A percentile compares a stretch with the other conserved stretches of the same genome.
phyloP scores from a whole-genome alignment of 2,113 vertebrate genomes.

The Bubalus kerabau region DNA sequence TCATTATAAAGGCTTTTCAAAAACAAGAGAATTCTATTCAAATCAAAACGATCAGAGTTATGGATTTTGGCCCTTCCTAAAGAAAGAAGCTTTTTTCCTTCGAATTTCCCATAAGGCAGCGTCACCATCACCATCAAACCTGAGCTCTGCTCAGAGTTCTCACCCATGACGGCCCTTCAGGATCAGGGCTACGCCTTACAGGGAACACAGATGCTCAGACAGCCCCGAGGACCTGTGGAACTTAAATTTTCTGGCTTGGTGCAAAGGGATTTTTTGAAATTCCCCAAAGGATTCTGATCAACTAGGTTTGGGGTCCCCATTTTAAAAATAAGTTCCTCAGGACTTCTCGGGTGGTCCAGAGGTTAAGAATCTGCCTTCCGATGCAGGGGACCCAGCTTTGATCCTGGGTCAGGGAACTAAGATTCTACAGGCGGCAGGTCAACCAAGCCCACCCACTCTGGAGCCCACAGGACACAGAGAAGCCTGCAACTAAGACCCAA shows the following conservation, averaged over 20 bases:
- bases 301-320: not conserved
- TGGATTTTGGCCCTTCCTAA: not conserved
- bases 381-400: not conserved
- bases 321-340: not conserved
- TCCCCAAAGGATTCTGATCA: not conserved
- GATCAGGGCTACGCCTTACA: not conserved
- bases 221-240: not conserved
- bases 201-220: not conserved
- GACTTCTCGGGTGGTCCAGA: not conserved
- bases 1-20: not conserved
- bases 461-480: not conserved
- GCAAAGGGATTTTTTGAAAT: not conserved
- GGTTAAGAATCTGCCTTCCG: not conserved
- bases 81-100: not conserved
- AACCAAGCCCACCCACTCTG: not conserved
- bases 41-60: not conserved
- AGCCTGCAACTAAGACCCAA: not conserved
- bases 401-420: not conserved
- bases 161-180: rapidly evolving
- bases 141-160: no score
- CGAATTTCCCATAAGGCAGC: not conserved
- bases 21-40: not conserved
- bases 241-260: not conserved
- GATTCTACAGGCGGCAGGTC: not conserved
- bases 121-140: no score